Evolutionary conservation across 2,888 invertebrate genomes (phyloP).

Genomic region (Danaus chrysippus): DNA sequence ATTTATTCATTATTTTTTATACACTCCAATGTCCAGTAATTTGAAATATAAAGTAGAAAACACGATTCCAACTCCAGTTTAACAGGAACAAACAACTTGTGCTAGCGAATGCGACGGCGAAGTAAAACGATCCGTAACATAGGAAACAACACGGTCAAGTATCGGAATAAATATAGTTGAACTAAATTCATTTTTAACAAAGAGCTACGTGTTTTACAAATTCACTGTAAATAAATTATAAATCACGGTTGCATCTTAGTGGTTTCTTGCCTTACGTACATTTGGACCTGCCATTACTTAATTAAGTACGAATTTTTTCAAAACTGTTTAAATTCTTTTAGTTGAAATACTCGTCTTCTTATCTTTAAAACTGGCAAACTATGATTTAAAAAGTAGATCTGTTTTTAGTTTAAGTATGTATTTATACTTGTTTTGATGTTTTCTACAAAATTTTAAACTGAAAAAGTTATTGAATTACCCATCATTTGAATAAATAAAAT

Average conservation of each 20-base stretch:
- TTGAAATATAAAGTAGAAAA: not conserved
- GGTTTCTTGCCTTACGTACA: not conserved
- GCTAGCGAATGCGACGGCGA: conserved; percentile 10
- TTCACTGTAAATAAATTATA: no score
- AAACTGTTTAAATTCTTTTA: no score
- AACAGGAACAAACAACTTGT: conserved; percentile 22
- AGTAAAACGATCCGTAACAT: conserved; percentile 7
- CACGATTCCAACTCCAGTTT: conserved; percentile 11
- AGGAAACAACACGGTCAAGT: conserved; percentile 4
- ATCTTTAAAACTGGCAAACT: no score
- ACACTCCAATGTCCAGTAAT: not conserved
- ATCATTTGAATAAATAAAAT: no score
- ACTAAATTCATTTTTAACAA: not conserved
- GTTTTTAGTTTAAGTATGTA: no score
- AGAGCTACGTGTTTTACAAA: not conserved
- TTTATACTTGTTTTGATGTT: no score
- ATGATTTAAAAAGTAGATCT: no score
- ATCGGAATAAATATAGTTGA: not conserved
- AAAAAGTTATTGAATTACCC: no score
- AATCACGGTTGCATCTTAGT: not conserved
- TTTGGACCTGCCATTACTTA: no score
- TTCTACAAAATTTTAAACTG: no score
- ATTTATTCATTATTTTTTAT: not conserved
- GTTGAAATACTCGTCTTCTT: no score
- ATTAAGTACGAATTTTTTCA: no score